phyloP scores from a whole-genome alignment of 2,888 invertebrate genomes.

The Cremastinae sp. region DNA sequence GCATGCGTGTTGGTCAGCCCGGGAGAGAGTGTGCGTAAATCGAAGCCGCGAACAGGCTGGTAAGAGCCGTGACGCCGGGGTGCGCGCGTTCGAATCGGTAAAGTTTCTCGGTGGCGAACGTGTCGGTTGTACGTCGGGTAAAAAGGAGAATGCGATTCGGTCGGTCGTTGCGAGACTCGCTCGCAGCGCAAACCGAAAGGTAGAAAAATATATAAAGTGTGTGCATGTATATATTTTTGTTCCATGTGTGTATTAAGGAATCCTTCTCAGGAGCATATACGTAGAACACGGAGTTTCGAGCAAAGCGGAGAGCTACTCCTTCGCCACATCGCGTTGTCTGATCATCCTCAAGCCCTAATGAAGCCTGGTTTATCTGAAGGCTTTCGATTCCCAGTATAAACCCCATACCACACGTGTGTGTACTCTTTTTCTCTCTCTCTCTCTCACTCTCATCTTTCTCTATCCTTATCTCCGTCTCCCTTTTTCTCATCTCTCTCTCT shows the following conservation, averaged over 20 bases:
- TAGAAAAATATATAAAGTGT: conserved; percentile 49
- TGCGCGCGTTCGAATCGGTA: conserved; percentile 2
- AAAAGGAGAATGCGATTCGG: conserved; percentile 47
- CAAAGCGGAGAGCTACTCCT: conserved; percentile 63
- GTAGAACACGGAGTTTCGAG: conserved; percentile 49
- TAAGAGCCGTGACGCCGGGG: too few species aligned
- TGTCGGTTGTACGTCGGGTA: conserved; percentile 33
- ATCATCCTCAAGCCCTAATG: conserved; percentile 80
- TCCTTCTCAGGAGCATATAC: conserved; percentile 39
- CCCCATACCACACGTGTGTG: conserved; percentile 77
- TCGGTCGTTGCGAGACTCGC: conserved; percentile 48
- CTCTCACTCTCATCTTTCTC: too few species aligned
- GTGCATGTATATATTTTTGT: too few species aligned
- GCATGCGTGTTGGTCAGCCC: too few species aligned
- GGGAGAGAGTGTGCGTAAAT: too few species aligned
- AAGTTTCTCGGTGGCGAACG: conserved; percentile 19
- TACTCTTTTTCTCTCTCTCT: neutral
- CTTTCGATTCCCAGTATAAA: conserved; percentile 80
- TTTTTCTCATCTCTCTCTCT: neutral
- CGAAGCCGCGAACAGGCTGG: too few species aligned
- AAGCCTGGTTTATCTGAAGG: conserved; percentile 80
- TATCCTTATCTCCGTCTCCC: neutral
- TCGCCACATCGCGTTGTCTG: conserved; percentile 78
- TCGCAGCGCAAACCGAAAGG: conserved; percentile 34
- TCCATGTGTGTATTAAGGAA: conserved; percentile 56